Conservation (phyloP, 2,797 vertebrate species). For the Bradypodion ventrale region DNA sequence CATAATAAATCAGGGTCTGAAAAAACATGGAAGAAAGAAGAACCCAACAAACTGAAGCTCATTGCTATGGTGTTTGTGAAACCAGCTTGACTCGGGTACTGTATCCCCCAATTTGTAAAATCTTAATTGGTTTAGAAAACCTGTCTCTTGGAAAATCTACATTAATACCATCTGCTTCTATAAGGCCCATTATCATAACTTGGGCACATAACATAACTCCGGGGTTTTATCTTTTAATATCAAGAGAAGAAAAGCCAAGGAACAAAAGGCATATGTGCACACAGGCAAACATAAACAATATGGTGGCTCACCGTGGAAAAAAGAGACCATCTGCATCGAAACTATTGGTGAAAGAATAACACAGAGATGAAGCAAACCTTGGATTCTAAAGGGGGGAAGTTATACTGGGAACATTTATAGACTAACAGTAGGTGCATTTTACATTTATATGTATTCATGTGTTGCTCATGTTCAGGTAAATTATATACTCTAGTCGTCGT, state of each 20-base stretch:
- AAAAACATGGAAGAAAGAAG: background rate
- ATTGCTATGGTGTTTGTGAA: background rate
- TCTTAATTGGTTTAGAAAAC: slow-evolving; percentile 7
- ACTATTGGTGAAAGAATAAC: slow-evolving; percentile 25
- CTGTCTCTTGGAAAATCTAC: slow-evolving; percentile 24
- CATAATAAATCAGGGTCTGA: too few species aligned
- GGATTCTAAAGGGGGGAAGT: slow-evolving; percentile 26
- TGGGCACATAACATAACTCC: too few species aligned
- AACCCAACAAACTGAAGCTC: background rate
- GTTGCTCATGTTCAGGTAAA: too few species aligned
- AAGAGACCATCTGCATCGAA: slow-evolving; percentile 62
- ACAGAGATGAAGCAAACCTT: slow-evolving; percentile 49
- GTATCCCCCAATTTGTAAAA: background rate
- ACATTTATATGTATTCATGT: too few species aligned
- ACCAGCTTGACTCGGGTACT: background rate
- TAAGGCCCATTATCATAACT: slow-evolving; percentile 14
- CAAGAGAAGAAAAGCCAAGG: too few species aligned
- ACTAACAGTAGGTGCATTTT: too few species aligned
- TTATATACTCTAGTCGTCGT: too few species aligned
- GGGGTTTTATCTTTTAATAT: too few species aligned
- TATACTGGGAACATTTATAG: background rate
- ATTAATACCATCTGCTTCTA: slow-evolving; percentile 39
- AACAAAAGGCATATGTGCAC: too few species aligned
- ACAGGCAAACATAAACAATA: background rate
- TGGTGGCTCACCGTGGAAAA: slow-evolving; percentile 39